Conservation (phyloP, 2,113 vertebrate species). For the Caloenas nicobarica region DNA sequence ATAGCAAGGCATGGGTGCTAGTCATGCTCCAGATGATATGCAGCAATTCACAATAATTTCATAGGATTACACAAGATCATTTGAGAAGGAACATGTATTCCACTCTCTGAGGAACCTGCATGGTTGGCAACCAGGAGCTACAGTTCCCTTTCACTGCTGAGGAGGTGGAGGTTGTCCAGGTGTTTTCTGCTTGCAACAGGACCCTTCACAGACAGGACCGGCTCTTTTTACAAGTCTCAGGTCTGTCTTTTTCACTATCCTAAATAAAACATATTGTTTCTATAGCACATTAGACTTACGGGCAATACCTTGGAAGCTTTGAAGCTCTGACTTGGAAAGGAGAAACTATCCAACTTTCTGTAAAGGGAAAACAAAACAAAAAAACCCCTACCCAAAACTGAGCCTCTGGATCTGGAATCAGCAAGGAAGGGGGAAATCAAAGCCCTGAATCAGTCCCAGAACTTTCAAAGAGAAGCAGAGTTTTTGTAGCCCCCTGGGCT, state of each 20-base stretch:
- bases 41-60: background rate
- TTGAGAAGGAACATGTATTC: background rate
- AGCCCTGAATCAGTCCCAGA: background rate
- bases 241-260: background rate
- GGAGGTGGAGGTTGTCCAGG: background rate
- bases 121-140: rapidly evolving
- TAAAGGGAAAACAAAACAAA: background rate
- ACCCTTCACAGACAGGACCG: background rate
- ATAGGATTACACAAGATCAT: background rate
- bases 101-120: background rate
- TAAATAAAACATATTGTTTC: background rate
- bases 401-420: background rate
- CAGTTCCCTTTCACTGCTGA: background rate
- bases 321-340: background rate
- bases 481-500: background rate
- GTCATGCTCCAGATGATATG: background rate
- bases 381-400: background rate
- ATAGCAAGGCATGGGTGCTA: background rate
- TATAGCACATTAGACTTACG: background rate
- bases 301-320: background rate
- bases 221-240: background rate
- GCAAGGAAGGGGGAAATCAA: background rate
- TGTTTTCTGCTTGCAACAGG: background rate
- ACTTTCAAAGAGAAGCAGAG: background rate
- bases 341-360: background rate